Conservation (phyloP, 2,113 vertebrate species). For the Ceyx melanurus region DNA sequence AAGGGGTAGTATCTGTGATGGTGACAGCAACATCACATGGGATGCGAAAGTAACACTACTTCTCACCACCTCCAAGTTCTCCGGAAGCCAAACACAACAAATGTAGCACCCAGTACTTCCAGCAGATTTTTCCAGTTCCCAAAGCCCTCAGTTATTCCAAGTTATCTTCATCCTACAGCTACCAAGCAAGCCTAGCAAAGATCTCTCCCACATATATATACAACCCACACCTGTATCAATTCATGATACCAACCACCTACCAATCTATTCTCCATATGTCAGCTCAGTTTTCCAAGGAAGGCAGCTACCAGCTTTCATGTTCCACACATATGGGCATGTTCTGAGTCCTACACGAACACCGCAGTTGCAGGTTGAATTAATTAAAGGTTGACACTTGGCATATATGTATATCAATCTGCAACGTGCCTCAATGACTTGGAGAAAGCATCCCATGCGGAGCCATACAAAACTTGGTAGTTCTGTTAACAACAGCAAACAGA, state of each 20-base stretch:
- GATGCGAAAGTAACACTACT: neutral
- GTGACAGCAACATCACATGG: neutral
- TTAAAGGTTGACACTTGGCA: neutral
- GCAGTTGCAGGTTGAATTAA: neutral
- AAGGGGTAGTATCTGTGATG: neutral
- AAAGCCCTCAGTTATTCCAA: neutral
- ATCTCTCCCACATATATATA: constrained; percentile 8
- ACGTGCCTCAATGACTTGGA: neutral
- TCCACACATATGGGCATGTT: neutral
- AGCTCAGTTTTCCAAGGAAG: constrained; percentile 21
- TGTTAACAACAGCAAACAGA: constrained; percentile 22
- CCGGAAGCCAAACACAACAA: neutral
- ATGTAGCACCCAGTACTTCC: neutral
- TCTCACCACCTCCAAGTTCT: neutral
- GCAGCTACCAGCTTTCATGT: neutral
- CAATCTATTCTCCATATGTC: constrained; percentile 15
- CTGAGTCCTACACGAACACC: neutral
- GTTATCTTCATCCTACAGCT: constrained; percentile 18
- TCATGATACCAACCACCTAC: constrained; percentile 43
- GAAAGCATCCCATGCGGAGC: neutral
- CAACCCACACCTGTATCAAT: constrained; percentile 43
- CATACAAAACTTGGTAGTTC: neutral
- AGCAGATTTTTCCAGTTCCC: neutral
- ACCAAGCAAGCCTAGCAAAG: constrained; percentile 5
- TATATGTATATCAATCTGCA: neutral